Percentiles rank a stretch among this genome's conserved stretches.
Evolutionary conservation across 2,888 invertebrate genomes (phyloP).

Genomic region (Trissoscelio sp.): DNA sequence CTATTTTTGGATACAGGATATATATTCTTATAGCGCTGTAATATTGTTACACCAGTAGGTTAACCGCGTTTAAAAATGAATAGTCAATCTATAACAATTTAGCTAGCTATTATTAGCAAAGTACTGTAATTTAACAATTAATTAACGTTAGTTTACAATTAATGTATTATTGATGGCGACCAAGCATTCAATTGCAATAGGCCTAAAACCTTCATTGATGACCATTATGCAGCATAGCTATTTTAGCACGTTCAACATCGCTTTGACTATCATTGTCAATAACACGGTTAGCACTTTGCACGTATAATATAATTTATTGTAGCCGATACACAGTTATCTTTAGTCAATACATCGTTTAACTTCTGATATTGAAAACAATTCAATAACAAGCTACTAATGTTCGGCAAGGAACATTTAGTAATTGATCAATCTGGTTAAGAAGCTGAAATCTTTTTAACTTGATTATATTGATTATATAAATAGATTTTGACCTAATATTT

Average conservation of each 20-base stretch:
- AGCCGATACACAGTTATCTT: background rate
- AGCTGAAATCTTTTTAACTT: no score
- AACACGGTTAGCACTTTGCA: constrained; percentile 20
- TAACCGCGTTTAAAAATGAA: background rate
- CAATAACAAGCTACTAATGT: constrained; percentile 3
- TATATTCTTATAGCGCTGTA: no score
- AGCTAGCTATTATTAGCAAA: background rate
- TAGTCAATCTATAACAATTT: background rate
- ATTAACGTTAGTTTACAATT: constrained; percentile 8
- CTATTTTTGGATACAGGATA: no score
- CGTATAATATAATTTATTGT: constrained; percentile 14
- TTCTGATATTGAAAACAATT: background rate
- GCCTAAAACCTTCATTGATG: constrained; percentile 6
- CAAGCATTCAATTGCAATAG: no score
- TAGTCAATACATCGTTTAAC: background rate
- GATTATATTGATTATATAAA: no score
- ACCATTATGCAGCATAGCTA: constrained; percentile 9
- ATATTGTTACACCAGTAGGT: no score
- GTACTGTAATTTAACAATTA: constrained; percentile 6
- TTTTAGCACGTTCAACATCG: background rate
- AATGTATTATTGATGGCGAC: no score
- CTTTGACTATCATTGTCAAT: constrained; percentile 17
- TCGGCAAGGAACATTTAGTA: no score
- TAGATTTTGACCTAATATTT: no score
- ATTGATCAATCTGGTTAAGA: no score